Base-by-base conservation (phyloP, 2,888 invertebrate species). In the Antheraea yamamai region DNA sequence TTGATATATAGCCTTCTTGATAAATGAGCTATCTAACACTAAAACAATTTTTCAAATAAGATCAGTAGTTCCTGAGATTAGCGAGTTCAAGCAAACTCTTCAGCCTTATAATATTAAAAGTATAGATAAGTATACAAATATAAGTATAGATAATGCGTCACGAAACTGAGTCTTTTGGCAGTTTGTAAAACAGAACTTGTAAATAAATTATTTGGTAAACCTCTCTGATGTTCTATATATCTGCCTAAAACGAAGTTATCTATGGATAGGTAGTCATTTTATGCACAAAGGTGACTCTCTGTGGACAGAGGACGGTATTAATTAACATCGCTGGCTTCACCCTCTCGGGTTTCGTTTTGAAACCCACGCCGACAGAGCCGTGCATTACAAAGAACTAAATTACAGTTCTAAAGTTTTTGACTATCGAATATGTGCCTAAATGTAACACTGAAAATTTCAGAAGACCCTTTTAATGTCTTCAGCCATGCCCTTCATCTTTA, bases 251-350 rank as follows among this genome's bases (percentile, higher is more conserved):
- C n/a, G 61, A 23, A 30, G 3, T 16, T 30, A 66, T 30, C 26
- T 26, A 26, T 30, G 16, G 16, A 30, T 66, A 66, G 6, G 64
- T 66, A 20, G 14, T 66, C 26, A 70, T 70, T 39, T n/a, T 39
- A 58, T 74, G 20, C 61, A 72, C 74, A 75, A 75, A 75, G 74
- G 74, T 47, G 47, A 66, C 47, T 30, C 35, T 23, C 61, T 35
- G 61, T 39, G 70, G 70, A 70, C 74, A 35, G 61, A 51, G 74
- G 74, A 61, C 74, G 23, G 74, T 72, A 75, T 75, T 75, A 72
- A 75, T 75, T 75, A 75, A 75, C 74, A 70, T 61, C 23, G 70
- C 55, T 1, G 74, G 72, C 47, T 58, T 75, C 72, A 61, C 20
- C 26, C 61, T 30, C 61, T 14, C 61, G 74, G 58, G 72, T 47